A percentile compares a stretch with the other conserved stretches of the same genome.
Conservation (phyloP, 2,113 vertebrate genomes). For the Mystacornis crossleyi region DNA sequence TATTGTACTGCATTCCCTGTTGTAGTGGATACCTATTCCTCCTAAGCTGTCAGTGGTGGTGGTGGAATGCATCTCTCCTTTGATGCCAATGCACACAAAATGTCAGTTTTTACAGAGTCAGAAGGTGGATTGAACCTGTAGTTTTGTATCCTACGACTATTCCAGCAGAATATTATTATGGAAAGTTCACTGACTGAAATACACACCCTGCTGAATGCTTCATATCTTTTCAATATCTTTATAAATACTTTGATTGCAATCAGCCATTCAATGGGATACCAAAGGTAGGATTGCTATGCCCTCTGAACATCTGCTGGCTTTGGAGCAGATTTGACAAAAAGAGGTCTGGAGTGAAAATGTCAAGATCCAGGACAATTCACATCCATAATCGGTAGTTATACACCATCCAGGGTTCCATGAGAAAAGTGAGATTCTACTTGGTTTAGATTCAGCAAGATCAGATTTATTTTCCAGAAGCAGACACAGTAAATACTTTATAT, state of each 20-base stretch:
- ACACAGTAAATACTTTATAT: neutral
- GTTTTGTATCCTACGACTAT: neutral
- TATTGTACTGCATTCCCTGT: neutral
- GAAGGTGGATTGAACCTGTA: neutral
- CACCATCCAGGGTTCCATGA: neutral
- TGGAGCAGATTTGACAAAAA: neutral
- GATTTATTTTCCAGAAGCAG: neutral
- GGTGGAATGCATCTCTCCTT: neutral
- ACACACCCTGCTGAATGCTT: neutral
- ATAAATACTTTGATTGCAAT: neutral
- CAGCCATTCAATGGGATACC: neutral
- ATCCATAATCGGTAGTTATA: neutral
- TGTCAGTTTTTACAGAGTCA: neutral
- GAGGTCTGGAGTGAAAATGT: neutral
- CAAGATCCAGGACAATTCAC: neutral
- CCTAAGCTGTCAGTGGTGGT: neutral
- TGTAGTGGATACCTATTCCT: neutral
- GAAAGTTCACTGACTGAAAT: neutral
- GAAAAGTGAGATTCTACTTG: neutral
- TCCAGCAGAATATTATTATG: neutral
- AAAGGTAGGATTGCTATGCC: neutral
- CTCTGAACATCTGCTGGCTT: neutral
- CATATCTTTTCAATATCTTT: neutral
- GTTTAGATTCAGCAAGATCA: neutral
- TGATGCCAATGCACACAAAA: neutral